These are phyloP conservation scores for Rousettus leschenaultii DNA, from an alignment of 2,113 vertebrate species.

Conservation along the genomic window DNA sequence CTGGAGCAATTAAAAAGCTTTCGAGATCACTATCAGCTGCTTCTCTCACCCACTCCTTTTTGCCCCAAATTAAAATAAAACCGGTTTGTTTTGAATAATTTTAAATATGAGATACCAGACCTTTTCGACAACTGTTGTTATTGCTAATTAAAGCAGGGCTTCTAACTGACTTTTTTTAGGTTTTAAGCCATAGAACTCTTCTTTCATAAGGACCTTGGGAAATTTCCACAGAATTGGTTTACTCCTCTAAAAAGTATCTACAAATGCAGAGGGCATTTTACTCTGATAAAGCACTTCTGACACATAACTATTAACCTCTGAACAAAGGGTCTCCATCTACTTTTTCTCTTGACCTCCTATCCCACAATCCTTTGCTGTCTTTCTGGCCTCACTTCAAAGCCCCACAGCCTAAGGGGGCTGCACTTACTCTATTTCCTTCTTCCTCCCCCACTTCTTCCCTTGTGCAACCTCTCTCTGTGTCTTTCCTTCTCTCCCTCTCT, in stretches of 20 bases:
- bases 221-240: slow-evolving; percentile 26
- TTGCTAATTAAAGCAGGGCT: slow-evolving; percentile 31
- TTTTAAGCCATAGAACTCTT: neutral
- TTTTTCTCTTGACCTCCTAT: slow-evolving; percentile 58
- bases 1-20: neutral
- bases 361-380: slow-evolving; percentile 53
- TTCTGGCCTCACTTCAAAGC: slow-evolving; percentile 71
- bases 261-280: slow-evolving; percentile 16
- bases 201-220: slow-evolving; percentile 27
- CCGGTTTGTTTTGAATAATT: neutral
- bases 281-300: slow-evolving; percentile 55
- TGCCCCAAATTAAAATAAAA: neutral
- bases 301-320: slow-evolving; percentile 59
- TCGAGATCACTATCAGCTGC: neutral
- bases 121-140: neutral
- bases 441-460: slow-evolving; percentile 60
- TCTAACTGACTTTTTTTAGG: neutral
- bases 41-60: neutral
- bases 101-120: neutral
- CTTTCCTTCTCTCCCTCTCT: neutral
- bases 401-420: neutral
- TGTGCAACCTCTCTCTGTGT: neutral
- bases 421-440: slow-evolving; percentile 43
- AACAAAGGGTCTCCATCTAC: slow-evolving; percentile 40
- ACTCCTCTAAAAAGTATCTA: slow-evolving; percentile 28